Evolutionary conservation across 2,113 vertebrate genomes (phyloP).

Genomic region (Oenanthe oenanthe): DNA sequence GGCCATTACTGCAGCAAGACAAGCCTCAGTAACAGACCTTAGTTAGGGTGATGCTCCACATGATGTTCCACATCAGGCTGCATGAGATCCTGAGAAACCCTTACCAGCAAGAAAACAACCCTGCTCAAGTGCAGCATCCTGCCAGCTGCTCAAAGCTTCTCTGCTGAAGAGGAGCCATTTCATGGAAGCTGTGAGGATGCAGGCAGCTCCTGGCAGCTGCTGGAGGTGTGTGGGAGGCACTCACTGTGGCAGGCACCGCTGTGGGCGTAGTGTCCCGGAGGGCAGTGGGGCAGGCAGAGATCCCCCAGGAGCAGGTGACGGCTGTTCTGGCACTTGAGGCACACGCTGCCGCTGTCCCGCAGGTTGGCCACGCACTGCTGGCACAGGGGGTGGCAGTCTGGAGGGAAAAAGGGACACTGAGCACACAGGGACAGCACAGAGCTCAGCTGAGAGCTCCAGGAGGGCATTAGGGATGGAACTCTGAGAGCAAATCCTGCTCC

Average conservation of each 20-base stretch:
- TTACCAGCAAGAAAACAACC: neutral
- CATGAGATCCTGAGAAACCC: neutral
- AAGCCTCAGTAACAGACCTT: neutral
- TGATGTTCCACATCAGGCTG: neutral
- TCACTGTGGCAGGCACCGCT: conserved; percentile 85
- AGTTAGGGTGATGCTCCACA: neutral
- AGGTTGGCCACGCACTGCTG: conserved; percentile 83
- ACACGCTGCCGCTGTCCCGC: conserved; percentile 76
- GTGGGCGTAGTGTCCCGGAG: conserved; percentile 68
- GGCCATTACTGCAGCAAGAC: neutral
- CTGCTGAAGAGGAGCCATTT: accelerated
- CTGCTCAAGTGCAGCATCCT: neutral
- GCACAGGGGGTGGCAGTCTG: conserved; percentile 88
- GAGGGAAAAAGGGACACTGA: neutral
- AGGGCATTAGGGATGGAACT: no score
- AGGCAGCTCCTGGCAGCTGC: neutral
- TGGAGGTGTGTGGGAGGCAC: neutral
- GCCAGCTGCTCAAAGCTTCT: neutral
- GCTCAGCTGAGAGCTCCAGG: neutral
- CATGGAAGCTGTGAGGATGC: accelerated
- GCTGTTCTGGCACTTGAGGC: conserved; percentile 81
- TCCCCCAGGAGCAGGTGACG: conserved; percentile 82
- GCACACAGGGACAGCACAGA: no score
- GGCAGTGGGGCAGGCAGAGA: conserved; percentile 83
- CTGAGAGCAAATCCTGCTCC: neutral